Percentiles rank a stretch among this genome's conserved stretches.
Conservation (phyloP, 2,888 invertebrate genomes). For the Subacronicta megacephala region DNA sequence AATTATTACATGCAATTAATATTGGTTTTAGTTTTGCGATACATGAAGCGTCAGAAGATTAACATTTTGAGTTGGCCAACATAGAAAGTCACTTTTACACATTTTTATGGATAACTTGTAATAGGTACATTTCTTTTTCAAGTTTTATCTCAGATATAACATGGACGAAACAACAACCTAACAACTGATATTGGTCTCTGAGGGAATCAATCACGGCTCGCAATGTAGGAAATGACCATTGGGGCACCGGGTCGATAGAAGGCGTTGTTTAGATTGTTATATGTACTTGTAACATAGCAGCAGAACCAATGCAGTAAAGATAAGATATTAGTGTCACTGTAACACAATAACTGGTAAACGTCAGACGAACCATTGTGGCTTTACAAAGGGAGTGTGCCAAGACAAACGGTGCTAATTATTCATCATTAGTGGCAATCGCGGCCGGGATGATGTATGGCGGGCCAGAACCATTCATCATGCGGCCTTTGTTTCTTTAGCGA, state of each 20-base stretch:
- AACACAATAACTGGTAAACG: constrained; percentile 60
- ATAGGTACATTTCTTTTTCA: too few relatives aligned
- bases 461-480: constrained; percentile 68
- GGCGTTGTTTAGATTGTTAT: not conserved
- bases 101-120: too few relatives aligned
- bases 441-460: constrained; percentile 69
- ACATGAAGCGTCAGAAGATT: too few relatives aligned
- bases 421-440: constrained; percentile 74
- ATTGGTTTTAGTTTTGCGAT: too few relatives aligned
- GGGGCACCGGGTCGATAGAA: not conserved
- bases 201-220: too few relatives aligned
- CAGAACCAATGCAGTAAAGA: constrained; percentile 38
- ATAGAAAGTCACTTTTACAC: too few relatives aligned
- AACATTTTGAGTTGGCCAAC: too few relatives aligned
- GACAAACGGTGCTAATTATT: constrained; percentile 79
- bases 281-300: not conserved
- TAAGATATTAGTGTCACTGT: constrained; percentile 56
- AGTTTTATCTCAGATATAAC: too few relatives aligned
- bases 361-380: constrained; percentile 52
- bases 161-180: too few relatives aligned
- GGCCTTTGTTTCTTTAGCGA: constrained; percentile 62
- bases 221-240: too few relatives aligned
- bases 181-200: too few relatives aligned
- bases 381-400: constrained; percentile 68
- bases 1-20: too few relatives aligned